phyloP scores from a whole-genome alignment of 2,797 vertebrate genomes.

The Pangasius mekongensis region DNA sequence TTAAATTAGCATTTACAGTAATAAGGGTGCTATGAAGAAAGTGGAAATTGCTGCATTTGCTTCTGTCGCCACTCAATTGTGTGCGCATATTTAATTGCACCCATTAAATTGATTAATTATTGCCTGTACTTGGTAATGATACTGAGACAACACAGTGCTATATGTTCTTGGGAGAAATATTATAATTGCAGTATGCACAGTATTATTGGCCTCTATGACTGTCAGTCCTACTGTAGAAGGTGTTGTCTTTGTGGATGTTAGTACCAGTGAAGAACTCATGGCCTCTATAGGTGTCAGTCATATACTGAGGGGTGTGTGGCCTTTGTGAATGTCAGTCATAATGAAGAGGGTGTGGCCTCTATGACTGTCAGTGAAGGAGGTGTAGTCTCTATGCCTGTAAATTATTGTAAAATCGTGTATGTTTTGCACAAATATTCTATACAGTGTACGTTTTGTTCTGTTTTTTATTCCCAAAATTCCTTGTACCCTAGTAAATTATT shows the following conservation, averaged over 20 bases:
- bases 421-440: not conserved
- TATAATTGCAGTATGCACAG: not conserved
- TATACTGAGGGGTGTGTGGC: not conserved
- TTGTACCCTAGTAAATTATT: no score
- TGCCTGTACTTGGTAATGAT: slow-evolving; percentile 27
- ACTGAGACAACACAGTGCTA: slow-evolving; percentile 29
- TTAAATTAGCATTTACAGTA: slow-evolving; percentile 52
- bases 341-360: not conserved
- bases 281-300: not conserved
- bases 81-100: slow-evolving; percentile 46
- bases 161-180: not conserved
- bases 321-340: not conserved
- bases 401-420: not conserved
- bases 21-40: slow-evolving; percentile 32
- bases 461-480: not conserved
- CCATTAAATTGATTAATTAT: slow-evolving; percentile 31
- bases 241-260: not conserved
- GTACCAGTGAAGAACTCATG: not conserved
- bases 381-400: not conserved
- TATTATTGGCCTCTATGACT: not conserved
- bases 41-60: slow-evolving; percentile 43
- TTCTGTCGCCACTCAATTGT: slow-evolving; percentile 6
- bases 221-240: not conserved
- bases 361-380: not conserved
- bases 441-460: not conserved